Conservation (phyloP, 2,888 invertebrate genomes). For the Drosophila sordidapex region DNA sequence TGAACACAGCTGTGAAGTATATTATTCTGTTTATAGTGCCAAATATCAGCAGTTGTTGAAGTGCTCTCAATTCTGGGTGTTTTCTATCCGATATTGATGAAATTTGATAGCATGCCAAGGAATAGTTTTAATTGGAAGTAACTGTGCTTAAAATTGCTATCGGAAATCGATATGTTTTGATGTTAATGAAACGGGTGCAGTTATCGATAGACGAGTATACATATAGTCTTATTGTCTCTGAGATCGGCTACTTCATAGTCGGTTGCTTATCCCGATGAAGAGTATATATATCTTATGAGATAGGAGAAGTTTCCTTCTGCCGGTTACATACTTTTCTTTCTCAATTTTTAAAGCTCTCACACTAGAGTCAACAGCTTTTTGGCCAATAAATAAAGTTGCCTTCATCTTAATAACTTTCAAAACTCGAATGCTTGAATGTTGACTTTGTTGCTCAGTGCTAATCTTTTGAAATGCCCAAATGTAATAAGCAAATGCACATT, state of each 20-base stretch:
- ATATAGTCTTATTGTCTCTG: background rate
- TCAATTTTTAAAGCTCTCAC: background rate
- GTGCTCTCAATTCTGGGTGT: background rate
- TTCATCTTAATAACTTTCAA: background rate
- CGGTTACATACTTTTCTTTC: background rate
- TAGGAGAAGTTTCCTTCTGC: background rate
- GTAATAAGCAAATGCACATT: conserved; percentile 5
- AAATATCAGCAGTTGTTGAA: background rate
- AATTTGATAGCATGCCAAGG: background rate
- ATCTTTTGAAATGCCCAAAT: background rate
- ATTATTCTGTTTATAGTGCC: background rate
- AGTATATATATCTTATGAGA: background rate
- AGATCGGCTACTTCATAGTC: background rate
- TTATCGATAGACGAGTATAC: background rate
- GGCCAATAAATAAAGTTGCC: background rate
- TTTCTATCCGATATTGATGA: background rate
- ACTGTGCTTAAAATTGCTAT: background rate
- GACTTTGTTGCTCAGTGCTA: background rate
- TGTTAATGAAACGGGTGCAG: background rate
- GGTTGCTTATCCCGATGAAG: background rate
- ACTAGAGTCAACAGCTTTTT: background rate
- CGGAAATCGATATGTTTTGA: background rate
- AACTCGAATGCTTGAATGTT: background rate
- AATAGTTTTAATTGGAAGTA: background rate
- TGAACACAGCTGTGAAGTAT: background rate